phyloP scores from a whole-genome alignment of 2,113 vertebrate genomes.

The Gallinago jamesoni region DNA sequence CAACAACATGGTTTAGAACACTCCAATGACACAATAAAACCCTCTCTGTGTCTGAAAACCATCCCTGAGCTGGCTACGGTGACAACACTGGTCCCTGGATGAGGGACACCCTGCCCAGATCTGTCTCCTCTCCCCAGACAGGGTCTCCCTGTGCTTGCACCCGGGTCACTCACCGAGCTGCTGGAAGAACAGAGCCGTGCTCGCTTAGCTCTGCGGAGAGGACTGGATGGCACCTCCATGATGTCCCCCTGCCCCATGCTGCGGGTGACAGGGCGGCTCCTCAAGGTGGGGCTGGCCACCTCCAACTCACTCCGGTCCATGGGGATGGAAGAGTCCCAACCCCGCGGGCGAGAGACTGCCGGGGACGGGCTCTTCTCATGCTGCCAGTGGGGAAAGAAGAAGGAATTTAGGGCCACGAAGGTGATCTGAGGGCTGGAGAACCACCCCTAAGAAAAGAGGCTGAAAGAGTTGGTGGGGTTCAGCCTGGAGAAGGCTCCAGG shows the following conservation, averaged over 20 bases:
- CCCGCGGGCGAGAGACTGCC: conserved; percentile 69
- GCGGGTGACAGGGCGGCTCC: conserved; percentile 85
- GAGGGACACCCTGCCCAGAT: not conserved
- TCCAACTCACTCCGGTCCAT: conserved; percentile 77
- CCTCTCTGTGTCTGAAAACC: rapidly evolving
- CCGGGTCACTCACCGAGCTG: conserved; percentile 77
- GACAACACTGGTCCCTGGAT: not conserved
- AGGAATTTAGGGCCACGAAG: not conserved
- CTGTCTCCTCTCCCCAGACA: rapidly evolving
- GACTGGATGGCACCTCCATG: conserved; percentile 77
- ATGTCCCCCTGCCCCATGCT: conserved; percentile 85
- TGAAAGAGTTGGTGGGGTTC: too few species aligned
- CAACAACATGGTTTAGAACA: rapidly evolving
- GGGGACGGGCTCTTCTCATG: conserved; percentile 76
- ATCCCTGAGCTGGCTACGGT: not conserved
- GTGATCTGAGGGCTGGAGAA: too few species aligned
- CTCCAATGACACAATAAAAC: not conserved
- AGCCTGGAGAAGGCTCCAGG: too few species aligned
- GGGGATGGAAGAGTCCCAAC: conserved; percentile 83
- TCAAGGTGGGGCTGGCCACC: conserved; percentile 60
- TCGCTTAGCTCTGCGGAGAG: conserved; percentile 82
- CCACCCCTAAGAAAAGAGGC: too few species aligned
- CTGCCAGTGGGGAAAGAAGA: conserved; percentile 30
- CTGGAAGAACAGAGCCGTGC: conserved; percentile 84
- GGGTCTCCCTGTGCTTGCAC: too few species aligned